phyloP scores from a whole-genome alignment of 1,140 invertebrate species.

The Harpegnathos saltator region DNA sequence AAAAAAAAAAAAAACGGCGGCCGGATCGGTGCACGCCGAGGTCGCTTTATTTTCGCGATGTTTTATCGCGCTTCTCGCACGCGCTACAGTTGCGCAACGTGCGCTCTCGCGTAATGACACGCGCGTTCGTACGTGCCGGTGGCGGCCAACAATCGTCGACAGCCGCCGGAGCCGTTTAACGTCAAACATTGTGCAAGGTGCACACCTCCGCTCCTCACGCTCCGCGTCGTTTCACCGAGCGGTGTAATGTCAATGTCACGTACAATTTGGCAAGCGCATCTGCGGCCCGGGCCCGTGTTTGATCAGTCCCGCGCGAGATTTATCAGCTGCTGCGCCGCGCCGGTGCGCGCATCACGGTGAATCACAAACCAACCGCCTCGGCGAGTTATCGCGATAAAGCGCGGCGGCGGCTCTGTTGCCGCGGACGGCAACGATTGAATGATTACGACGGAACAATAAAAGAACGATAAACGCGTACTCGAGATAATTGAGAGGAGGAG shows the following conservation, averaged over 20 bases:
- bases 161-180: not conserved
- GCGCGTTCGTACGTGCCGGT: slow-evolving; percentile 22
- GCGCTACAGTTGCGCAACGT: slow-evolving; percentile 33
- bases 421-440: not conserved
- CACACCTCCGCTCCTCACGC: not conserved
- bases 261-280: slow-evolving; percentile 18
- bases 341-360: no score
- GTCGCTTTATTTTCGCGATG: not conserved
- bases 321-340: not conserved
- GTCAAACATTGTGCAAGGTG: slow-evolving; percentile 41
- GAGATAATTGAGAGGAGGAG: slow-evolving; percentile 14
- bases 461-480: slow-evolving; percentile 9
- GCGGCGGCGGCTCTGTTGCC: not conserved
- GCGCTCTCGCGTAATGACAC: slow-evolving; percentile 2
- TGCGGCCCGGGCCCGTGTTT: no score
- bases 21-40: no score
- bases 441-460: slow-evolving; percentile 14
- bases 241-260: slow-evolving; percentile 37
- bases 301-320: slow-evolving; percentile 13
- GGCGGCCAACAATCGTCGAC: slow-evolving; percentile 29
- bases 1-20: no score
- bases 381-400: not conserved
- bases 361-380: not conserved
- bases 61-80: slow-evolving; percentile 1
- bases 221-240: not conserved